phyloP scores from a whole-genome alignment of 2,797 vertebrate species.

The Ciconia nigra region DNA sequence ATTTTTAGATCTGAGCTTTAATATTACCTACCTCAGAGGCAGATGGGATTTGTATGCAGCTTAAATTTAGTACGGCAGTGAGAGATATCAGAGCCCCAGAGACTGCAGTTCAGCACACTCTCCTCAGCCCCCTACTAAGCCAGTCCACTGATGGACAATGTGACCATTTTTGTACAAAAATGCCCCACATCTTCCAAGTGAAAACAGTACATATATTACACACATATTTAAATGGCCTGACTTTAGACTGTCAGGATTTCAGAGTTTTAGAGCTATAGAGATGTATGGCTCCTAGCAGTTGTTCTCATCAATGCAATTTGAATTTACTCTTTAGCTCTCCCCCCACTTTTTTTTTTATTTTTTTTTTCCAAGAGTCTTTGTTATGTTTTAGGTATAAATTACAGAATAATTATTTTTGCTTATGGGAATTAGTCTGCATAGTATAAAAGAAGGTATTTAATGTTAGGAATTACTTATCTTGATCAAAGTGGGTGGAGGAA shows the following conservation, averaged over 20 bases:
- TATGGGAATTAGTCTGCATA: background rate
- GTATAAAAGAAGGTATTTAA: background rate
- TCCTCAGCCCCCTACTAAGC: background rate
- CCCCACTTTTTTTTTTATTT: rapidly evolving
- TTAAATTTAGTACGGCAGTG: background rate
- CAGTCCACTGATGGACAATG: background rate
- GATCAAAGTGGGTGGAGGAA: background rate
- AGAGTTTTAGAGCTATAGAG: background rate
- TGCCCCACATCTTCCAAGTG: background rate
- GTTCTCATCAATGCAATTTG: background rate
- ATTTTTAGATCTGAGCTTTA: background rate
- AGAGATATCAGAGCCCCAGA: background rate
- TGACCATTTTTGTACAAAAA: background rate
- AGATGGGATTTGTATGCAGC: background rate
- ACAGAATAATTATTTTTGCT: background rate
- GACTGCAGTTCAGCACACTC: background rate
- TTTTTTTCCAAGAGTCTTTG: rapidly evolving
- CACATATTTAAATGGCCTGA: background rate
- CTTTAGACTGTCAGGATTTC: background rate
- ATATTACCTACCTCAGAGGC: background rate
- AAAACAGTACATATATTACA: background rate
- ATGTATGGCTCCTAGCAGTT: background rate
- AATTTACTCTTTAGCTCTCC: background rate
- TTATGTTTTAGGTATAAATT: background rate
- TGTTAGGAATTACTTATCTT: background rate